phyloP scores from a whole-genome alignment of 2,797 vertebrate species.

The Enteromius trimaculatus region DNA sequence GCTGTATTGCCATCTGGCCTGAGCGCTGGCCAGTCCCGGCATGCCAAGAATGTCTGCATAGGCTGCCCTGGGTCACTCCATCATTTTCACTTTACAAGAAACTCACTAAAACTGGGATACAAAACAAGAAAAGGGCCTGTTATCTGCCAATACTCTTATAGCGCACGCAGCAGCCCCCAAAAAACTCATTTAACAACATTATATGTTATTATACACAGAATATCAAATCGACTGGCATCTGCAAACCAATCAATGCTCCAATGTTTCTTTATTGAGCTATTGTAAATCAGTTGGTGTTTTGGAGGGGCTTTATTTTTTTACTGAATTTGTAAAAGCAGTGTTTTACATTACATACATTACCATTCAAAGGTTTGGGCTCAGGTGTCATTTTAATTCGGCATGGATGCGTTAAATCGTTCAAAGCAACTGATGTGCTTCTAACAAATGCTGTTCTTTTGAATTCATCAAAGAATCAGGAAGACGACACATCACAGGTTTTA shows the following conservation, averaged over 20 bases:
- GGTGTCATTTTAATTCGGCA: background rate
- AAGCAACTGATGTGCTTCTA: background rate
- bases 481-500: background rate
- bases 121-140: slow-evolving; percentile 41
- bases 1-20: slow-evolving; percentile 11
- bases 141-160: slow-evolving; percentile 12
- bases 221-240: slow-evolving; percentile 2
- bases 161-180: background rate
- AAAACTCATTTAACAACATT: background rate
- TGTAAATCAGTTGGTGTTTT: background rate
- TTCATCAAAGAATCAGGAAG: background rate
- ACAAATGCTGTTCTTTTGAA: background rate
- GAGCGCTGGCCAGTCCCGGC: slow-evolving; percentile 33
- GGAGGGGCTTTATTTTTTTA: background rate
- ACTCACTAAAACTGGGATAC: slow-evolving; percentile 20
- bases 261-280: background rate
- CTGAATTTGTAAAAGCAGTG: background rate
- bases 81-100: slow-evolving; percentile 15
- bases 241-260: background rate
- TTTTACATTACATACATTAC: background rate
- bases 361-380: background rate
- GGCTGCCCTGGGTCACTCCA: slow-evolving; percentile 29
- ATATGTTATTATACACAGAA: background rate
- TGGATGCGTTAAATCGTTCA: background rate
- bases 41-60: slow-evolving; percentile 58